These are phyloP conservation scores for Rhynchophorus ferrugineus DNA, from an alignment of 1,140 invertebrate genomes.

Conservation along the genomic window DNA sequence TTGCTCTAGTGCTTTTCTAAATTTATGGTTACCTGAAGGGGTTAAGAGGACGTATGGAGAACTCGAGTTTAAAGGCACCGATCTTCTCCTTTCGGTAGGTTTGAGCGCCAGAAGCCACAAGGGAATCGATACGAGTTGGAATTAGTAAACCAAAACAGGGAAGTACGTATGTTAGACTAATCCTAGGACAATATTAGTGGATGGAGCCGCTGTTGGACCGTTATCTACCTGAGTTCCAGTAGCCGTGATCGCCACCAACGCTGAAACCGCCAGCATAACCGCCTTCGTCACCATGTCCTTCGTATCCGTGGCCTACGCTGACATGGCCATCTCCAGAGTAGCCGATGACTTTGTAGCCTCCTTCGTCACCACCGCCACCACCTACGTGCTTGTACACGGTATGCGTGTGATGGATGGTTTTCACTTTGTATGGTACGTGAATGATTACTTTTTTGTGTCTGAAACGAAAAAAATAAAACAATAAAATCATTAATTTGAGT, in stretches of 20 bases:
- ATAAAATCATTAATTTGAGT: too few species aligned
- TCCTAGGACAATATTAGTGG: too few species aligned
- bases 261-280: conserved; percentile 20
- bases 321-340: conserved; percentile 35
- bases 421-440: conserved; percentile 52
- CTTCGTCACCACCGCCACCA: conserved; percentile 41
- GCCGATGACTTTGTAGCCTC: conserved; percentile 39
- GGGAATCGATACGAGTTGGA: too few species aligned
- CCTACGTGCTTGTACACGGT: conserved; percentile 51
- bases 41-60: too few species aligned
- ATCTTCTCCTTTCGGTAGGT: too few species aligned
- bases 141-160: too few species aligned
- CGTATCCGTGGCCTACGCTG: conserved; percentile 25
- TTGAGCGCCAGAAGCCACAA: too few species aligned
- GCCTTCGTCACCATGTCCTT: conserved; percentile 24
- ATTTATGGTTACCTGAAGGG: too few species aligned
- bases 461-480: conserved; percentile 24
- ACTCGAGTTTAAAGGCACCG: too few species aligned
- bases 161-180: too few species aligned
- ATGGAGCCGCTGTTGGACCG: too few species aligned
- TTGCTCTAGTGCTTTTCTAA: too few species aligned
- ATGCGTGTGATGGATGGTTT: conserved; percentile 52
- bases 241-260: conserved; percentile 31
- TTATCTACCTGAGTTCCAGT: conserved; percentile 27
- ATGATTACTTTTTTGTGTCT: conserved; percentile 52